Evolutionary conservation across 2,113 vertebrate species (phyloP).

Genomic region (Xenopus tropicalis): DNA sequence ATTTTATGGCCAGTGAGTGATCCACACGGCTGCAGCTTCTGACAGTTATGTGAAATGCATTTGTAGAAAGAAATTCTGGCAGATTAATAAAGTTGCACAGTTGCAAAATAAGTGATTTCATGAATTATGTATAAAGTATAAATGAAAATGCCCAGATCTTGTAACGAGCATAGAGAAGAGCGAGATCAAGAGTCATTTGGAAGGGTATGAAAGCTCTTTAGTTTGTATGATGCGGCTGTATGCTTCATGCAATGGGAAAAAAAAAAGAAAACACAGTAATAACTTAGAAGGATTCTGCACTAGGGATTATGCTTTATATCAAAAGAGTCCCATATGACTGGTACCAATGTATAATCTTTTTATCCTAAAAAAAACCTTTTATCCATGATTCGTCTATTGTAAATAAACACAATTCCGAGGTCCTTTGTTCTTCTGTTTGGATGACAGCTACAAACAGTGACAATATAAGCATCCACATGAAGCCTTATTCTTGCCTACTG

Average conservation of each 20-base stretch:
- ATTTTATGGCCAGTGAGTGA: conserved; percentile 32
- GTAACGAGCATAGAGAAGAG: background rate
- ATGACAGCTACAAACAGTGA: too few relatives aligned
- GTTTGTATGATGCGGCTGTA: background rate
- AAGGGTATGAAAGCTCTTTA: conserved; percentile 8
- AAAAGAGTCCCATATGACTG: background rate
- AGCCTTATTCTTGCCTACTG: too few relatives aligned
- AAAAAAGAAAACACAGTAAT: background rate
- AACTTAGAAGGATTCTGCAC: background rate
- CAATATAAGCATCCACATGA: too few relatives aligned
- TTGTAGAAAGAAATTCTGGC: conserved; percentile 30
- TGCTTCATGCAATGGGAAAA: background rate
- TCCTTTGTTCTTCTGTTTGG: too few relatives aligned
- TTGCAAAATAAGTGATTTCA: conserved; percentile 29
- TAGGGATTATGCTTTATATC: background rate
- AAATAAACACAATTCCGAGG: too few relatives aligned
- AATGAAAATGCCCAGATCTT: conserved; percentile 12
- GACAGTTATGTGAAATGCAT: conserved; percentile 30
- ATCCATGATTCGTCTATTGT: too few relatives aligned
- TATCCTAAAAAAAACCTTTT: too few relatives aligned
- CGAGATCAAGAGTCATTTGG: conserved; percentile 7
- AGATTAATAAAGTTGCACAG: conserved; percentile 36
- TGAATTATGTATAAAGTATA: conserved; percentile 27
- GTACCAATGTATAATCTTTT: too few relatives aligned
- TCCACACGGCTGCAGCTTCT: conserved; percentile 36